Base-by-base conservation (phyloP, 2,113 vertebrate genomes). In the Noctilio leporinus region DNA sequence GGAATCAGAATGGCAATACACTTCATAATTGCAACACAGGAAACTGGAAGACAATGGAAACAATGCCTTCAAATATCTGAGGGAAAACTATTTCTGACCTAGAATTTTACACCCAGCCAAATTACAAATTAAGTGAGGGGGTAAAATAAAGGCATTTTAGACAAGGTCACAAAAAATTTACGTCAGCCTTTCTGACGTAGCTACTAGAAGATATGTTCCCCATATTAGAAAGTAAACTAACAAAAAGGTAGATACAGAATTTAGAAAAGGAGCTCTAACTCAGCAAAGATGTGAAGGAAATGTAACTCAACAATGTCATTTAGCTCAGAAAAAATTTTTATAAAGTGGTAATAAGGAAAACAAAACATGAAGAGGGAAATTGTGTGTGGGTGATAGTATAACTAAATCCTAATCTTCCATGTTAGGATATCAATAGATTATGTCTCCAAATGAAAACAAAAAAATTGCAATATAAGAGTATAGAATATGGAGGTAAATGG, bases 31-130 rank as follows among this genome's bases (percentile, higher is more conserved):
- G 28, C 47, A 57, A 86, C 67, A 85, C 24, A 88, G 77, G 70
- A 93, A 95, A 88, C 64, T 75, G 65, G 77, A 91, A 91, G 65
- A 95, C 91, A 92, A 93, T 72, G 40, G 62, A 82, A 83, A 55
- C 12, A 78, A 89, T 78, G 70, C 16, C 67, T 82, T 95, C 69
- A 73, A 78, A 67, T 83, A 92, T 67, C 40, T 59, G 55, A 92
- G 55, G 75, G 53, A 77, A 92, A 95, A 69, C 45, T 86, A 45
- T 67, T 94, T 92, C 73, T 92, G 59, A 92, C 40, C 51, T 95
- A 89, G 65, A 95, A 94, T 76, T 93, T 70, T 92, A 97, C 0
- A 19, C 28, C 26, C 17, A 76, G 43, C 43, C 73, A 96, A 95
- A 92, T 89, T 86, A 86, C 53, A 96, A 83, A 81, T 85, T 81